Conservation (phyloP, 2,797 vertebrate species). For the Eulemur mongoz region DNA sequence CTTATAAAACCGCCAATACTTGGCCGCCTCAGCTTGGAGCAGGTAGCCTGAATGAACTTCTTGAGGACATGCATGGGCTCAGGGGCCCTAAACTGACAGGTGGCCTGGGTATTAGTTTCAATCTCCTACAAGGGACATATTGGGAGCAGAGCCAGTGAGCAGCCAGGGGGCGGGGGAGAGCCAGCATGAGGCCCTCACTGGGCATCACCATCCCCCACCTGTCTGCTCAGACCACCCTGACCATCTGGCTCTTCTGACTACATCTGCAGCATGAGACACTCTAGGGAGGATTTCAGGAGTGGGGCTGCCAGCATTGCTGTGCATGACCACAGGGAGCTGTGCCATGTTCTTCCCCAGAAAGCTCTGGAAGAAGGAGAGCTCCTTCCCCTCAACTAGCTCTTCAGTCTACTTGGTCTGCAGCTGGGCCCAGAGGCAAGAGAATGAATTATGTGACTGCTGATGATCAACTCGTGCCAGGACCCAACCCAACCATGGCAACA, state of each 20-base stretch:
- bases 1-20: background rate
- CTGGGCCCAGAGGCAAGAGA: background rate
- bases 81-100: background rate
- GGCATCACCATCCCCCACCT: rapidly evolving
- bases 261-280: background rate
- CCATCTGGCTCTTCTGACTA: conserved; percentile 6
- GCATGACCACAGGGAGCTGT: background rate
- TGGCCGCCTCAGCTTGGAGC: background rate
- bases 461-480: background rate
- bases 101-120: background rate
- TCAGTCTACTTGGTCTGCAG: background rate
- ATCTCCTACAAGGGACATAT: background rate
- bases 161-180: rapidly evolving
- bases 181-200: background rate
- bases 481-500: background rate
- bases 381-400: background rate
- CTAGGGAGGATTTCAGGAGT: background rate
- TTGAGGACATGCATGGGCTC: background rate
- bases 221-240: background rate
- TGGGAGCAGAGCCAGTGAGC: background rate
- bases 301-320: background rate
- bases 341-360: background rate
- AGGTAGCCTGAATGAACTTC: background rate
- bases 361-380: background rate
- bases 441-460: background rate